These are phyloP conservation scores for Brachystomella parvula DNA, from an alignment of 1,140 invertebrate genomes.

Conservation along the genomic window DNA sequence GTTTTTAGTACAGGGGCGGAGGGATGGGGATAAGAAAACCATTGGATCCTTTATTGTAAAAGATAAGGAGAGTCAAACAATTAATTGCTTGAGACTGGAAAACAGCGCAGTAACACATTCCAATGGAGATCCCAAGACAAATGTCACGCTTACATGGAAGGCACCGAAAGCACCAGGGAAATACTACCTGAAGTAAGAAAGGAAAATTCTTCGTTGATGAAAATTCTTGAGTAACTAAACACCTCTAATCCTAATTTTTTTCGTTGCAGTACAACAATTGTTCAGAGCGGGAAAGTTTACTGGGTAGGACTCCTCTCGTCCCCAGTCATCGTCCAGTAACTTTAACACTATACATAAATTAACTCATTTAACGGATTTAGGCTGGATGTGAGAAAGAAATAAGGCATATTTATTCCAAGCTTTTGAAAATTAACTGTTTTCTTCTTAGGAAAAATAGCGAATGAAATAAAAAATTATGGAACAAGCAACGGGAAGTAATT, in stretches of 20 bases:
- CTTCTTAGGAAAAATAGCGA: too few species aligned
- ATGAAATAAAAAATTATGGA: too few species aligned
- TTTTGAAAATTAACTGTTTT: background rate
- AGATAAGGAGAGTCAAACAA: background rate
- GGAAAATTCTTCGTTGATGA: background rate
- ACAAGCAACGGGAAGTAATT: too few species aligned
- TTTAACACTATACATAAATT: background rate
- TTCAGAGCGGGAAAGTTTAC: slow-evolving; percentile 8
- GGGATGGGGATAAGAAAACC: background rate
- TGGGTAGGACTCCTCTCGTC: slow-evolving; percentile 2
- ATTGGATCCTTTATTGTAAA: background rate
- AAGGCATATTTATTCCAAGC: background rate
- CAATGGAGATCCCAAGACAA: background rate
- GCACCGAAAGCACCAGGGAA: background rate
- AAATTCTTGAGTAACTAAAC: background rate
- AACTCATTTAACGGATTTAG: background rate
- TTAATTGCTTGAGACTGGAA: background rate
- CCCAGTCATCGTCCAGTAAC: background rate
- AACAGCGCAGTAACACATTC: background rate
- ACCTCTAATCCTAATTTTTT: background rate
- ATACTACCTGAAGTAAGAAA: background rate
- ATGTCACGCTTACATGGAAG: background rate
- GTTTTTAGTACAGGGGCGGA: slow-evolving; percentile 11
- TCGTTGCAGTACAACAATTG: slow-evolving; percentile 2
- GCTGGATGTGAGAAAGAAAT: background rate